Percentiles rank a stretch among this genome's conserved stretches.
Evolutionary conservation across 2,888 invertebrate species (phyloP).

Genomic region (Campopleginae sp.): DNA sequence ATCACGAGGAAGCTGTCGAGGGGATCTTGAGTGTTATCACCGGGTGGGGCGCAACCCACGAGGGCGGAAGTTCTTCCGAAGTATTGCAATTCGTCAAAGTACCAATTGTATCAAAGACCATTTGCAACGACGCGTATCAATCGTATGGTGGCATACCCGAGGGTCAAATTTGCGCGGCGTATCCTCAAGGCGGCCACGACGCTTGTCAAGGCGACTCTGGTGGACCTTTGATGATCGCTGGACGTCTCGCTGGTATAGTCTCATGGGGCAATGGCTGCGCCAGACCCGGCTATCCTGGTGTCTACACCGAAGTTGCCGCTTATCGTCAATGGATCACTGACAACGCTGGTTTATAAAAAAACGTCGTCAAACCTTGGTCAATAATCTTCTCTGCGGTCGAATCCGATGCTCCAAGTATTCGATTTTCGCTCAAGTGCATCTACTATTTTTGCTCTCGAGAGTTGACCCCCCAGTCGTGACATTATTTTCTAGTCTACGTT

Average conservation of each 20-base stretch:
- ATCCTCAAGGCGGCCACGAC: slow-evolving; percentile 85
- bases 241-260: slow-evolving; percentile 78
- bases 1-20: slow-evolving; percentile 64
- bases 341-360: slow-evolving; percentile 49
- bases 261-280: slow-evolving; percentile 86
- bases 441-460: neutral
- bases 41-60: slow-evolving; percentile 73
- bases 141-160: slow-evolving; percentile 80
- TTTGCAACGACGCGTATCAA: slow-evolving; percentile 83
- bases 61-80: slow-evolving; percentile 46
- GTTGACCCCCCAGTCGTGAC: neutral
- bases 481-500: neutral
- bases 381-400: neutral
- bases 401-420: neutral
- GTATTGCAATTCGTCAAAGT: slow-evolving; percentile 85
- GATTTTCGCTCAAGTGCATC: neutral
- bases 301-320: slow-evolving; percentile 85
- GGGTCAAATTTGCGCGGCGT: slow-evolving; percentile 86
- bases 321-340: slow-evolving; percentile 82
- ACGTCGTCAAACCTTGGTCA: neutral
- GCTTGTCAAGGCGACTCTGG: slow-evolving; percentile 79
- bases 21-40: slow-evolving; percentile 64
- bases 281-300: slow-evolving; percentile 83
- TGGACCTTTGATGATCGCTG: slow-evolving; percentile 77
- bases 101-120: slow-evolving; percentile 85